A percentile compares a stretch with the other conserved stretches of the same genome.
Evolutionary conservation across 2,113 vertebrate genomes (phyloP).

Genomic region (Centropus bengalensis): DNA sequence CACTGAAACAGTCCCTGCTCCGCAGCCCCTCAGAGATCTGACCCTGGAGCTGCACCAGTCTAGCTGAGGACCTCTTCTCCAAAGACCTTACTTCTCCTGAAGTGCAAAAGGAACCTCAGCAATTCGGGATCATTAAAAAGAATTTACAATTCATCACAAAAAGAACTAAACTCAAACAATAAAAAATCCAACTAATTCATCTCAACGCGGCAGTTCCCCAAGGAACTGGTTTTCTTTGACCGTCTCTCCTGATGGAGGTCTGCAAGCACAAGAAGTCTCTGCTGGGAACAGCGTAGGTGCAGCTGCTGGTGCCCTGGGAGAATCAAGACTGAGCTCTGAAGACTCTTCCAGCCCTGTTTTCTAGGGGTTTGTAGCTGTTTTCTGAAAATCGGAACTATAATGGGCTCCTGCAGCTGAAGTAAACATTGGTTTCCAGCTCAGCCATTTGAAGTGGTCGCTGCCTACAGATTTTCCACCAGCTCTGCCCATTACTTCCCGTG

Average conservation of each 20-base stretch:
- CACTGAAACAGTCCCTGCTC: background rate
- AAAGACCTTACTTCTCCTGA: background rate
- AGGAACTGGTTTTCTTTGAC: background rate
- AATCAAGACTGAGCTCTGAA: background rate
- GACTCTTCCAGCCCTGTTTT: background rate
- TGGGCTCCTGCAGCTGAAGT: background rate
- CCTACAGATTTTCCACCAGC: background rate
- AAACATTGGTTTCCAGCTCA: background rate
- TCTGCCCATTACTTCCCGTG: background rate
- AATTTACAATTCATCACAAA: background rate
- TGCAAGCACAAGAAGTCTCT: background rate
- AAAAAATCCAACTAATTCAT: background rate
- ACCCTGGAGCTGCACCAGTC: background rate
- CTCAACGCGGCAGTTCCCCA: too few species aligned
- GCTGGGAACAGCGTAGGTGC: accelerated
- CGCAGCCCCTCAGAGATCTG: background rate
- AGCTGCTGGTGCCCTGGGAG: background rate
- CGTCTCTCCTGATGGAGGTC: background rate
- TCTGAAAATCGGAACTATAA: background rate
- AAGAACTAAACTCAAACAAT: background rate
- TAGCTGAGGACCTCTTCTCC: background rate
- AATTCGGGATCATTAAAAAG: background rate
- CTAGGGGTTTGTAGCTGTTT: background rate
- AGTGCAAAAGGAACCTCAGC: background rate
- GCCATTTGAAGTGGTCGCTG: background rate